Percentiles rank a stretch among this genome's conserved stretches.
Evolutionary conservation across 2,113 vertebrate genomes (phyloP).

Genomic region (Pseudois nayaur): DNA sequence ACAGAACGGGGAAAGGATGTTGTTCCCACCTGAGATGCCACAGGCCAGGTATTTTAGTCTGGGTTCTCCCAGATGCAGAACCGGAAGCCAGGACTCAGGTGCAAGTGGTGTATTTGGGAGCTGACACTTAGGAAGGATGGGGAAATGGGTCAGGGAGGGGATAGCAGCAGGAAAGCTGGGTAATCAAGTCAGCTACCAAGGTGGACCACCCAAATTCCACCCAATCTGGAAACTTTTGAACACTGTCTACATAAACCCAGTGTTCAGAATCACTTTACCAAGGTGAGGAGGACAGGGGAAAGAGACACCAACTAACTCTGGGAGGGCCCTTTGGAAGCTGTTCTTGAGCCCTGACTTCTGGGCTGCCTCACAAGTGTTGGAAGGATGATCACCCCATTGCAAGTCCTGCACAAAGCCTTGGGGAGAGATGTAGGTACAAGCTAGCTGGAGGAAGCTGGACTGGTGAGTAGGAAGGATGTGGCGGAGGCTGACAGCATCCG

Average conservation of each 20-base stretch:
- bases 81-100: not conserved
- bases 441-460: not conserved
- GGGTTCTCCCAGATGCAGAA: not conserved
- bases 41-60: not conserved
- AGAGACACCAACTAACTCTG: not conserved
- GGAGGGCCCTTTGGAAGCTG: not conserved
- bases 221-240: not conserved
- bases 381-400: not conserved
- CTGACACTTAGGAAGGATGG: not conserved
- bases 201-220: not conserved
- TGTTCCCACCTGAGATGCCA: not conserved
- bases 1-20: not conserved
- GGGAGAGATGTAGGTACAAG: not conserved
- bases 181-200: not conserved
- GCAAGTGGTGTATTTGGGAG: not conserved
- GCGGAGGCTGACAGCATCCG: no score
- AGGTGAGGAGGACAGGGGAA: not conserved
- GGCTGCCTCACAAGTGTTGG: not conserved
- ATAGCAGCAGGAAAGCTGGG: not conserved
- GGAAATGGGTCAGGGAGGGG: not conserved
- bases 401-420: not conserved
- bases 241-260: not conserved
- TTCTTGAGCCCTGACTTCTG: not conserved
- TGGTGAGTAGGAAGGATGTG: not conserved
- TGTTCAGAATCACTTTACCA: not conserved